These are phyloP conservation scores for Astropecten irregularis DNA, from an alignment of 53 echinoderm and acorn worm species.

Conservation along the genomic window DNA sequence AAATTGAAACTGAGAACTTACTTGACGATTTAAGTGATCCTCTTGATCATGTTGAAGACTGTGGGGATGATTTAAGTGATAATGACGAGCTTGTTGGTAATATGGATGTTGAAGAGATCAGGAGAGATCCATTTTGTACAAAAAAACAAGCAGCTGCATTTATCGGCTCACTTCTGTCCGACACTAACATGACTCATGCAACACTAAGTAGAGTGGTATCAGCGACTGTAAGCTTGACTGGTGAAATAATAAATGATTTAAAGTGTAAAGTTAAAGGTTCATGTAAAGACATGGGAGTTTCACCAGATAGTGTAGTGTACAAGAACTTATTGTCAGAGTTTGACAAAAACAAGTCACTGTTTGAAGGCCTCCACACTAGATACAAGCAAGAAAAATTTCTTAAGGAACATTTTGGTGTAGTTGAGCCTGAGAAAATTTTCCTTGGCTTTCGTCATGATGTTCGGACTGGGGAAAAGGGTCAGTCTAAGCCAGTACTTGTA, in stretches of 20 bases:
- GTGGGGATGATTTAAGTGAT: neutral
- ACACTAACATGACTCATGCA: conserved; percentile 23
- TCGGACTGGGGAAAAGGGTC: conserved; percentile 14
- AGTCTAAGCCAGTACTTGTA: conserved; percentile 2
- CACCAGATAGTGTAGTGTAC: neutral
- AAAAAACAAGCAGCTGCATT: conserved; percentile 5
- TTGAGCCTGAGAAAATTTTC: neutral
- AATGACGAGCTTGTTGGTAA: neutral
- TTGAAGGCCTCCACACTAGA: neutral
- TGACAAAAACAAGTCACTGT: conserved; percentile 8
- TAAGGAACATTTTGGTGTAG: conserved; percentile 4
- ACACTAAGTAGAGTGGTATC: conserved; percentile 9
- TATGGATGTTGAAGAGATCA: neutral
- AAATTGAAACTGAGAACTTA: neutral
- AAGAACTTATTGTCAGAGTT: neutral
- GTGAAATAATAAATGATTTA: conserved; percentile 1
- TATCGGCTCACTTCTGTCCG: conserved; percentile 13
- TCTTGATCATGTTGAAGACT: neutral
- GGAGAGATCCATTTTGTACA: neutral
- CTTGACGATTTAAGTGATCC: neutral
- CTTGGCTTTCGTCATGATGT: conserved; percentile 31
- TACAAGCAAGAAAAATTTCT: conserved; percentile 19
- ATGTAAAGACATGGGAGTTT: neutral
- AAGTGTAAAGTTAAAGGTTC: neutral
- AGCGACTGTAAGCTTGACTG: conserved; percentile 7